These are phyloP conservation scores for Loxodonta africana DNA, from an alignment of 2,113 vertebrate species.

Conservation along the genomic window DNA sequence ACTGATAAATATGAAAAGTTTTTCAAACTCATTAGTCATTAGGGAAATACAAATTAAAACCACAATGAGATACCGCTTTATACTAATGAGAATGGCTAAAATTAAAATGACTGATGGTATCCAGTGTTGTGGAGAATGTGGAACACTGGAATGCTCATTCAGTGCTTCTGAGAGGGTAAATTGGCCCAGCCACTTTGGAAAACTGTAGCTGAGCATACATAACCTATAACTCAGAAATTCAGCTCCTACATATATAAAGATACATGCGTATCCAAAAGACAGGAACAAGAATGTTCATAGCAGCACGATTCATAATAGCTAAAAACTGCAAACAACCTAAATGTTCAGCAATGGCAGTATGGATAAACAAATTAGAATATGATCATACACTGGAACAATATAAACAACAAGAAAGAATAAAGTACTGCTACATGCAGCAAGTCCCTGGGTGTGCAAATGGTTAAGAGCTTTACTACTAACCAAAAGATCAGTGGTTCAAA, in stretches of 20 bases:
- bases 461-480: neutral
- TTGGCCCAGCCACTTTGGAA: neutral
- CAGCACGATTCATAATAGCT: neutral
- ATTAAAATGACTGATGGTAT: neutral
- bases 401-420: neutral
- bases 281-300: neutral
- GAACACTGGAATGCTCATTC: neutral
- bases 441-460: neutral
- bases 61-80: slow-evolving; percentile 45
- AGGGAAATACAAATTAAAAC: slow-evolving; percentile 58
- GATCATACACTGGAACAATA: neutral
- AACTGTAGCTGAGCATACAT: neutral
- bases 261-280: neutral
- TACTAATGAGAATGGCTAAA: slow-evolving; percentile 34
- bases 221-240: neutral
- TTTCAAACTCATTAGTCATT: slow-evolving; percentile 67
- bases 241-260: neutral
- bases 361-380: neutral
- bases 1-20: slow-evolving; percentile 23
- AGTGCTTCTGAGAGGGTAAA: neutral
- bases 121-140: neutral
- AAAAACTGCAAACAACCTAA: neutral
- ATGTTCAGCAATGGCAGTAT: neutral
- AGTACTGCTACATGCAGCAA: neutral
- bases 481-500: too few relatives aligned